Conservation (phyloP, 1,140 invertebrate species). For the Spodoptera litura region DNA sequence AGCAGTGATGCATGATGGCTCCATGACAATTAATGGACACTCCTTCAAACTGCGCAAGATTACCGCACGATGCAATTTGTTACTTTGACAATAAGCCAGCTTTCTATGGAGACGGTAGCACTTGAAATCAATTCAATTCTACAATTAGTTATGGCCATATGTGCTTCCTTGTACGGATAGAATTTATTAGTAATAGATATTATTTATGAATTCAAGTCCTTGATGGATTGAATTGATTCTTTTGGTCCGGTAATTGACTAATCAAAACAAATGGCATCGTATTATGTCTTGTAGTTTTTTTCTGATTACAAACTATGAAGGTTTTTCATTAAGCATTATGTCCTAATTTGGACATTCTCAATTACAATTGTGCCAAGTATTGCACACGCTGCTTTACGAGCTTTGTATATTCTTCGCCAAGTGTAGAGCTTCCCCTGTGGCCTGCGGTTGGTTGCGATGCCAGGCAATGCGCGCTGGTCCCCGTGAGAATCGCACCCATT, state of each 20-base stretch:
- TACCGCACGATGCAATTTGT: constrained; percentile 43
- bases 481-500: constrained; percentile 66
- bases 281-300: too few species aligned
- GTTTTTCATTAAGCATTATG: background rate
- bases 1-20: constrained; percentile 55
- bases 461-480: constrained; percentile 25
- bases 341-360: background rate
- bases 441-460: constrained; percentile 9
- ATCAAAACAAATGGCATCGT: background rate
- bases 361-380: background rate
- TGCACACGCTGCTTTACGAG: constrained; percentile 1
- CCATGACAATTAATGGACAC: constrained; percentile 49
- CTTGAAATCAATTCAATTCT: constrained; percentile 40
- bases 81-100: constrained; percentile 41
- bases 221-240: constrained; percentile 18
- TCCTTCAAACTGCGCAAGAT: constrained; percentile 35
- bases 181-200: constrained; percentile 31
- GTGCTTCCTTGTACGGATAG: constrained; percentile 30
- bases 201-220: constrained; percentile 23
- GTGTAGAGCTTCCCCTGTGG: constrained; percentile 22
- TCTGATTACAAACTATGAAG: background rate
- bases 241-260: constrained; percentile 13
- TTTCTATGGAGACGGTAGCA: constrained; percentile 46
- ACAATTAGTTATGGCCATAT: constrained; percentile 38
- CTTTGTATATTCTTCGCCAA: constrained; percentile 24